phyloP scores from a whole-genome alignment of 2,888 invertebrate species.

The Lasioglossum lativentre region DNA sequence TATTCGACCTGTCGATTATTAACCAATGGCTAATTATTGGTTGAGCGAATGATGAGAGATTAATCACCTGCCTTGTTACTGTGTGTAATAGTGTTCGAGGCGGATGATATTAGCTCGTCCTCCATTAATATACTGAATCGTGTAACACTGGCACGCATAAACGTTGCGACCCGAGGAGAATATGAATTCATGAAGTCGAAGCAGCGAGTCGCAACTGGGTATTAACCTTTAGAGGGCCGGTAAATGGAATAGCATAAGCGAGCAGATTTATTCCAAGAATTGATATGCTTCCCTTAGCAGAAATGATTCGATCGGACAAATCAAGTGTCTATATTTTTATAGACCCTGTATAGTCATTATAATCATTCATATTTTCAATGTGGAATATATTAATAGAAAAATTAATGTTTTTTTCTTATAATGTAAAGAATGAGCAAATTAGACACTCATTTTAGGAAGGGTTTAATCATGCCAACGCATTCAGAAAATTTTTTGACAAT shows the following conservation, averaged over 20 bases:
- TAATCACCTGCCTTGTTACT: constrained; percentile 4
- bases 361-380: neutral
- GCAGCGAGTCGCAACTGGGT: neutral
- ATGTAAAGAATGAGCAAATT: neutral
- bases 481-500: no score
- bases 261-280: neutral
- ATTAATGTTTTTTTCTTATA: no score
- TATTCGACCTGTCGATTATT: neutral
- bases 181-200: neutral
- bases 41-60: neutral
- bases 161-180: neutral
- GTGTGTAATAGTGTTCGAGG: neutral
- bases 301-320: neutral
- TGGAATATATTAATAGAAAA: neutral
- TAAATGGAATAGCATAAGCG: neutral
- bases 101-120: constrained; percentile 8
- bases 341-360: no score
- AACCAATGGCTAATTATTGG: constrained; percentile 4
- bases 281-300: neutral
- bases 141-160: constrained; percentile 7
- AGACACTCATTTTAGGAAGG: neutral
- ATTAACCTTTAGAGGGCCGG: neutral
- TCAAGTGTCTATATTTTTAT: neutral
- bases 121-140: neutral
- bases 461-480: neutral